Base-by-base conservation (phyloP, 2,797 vertebrate species). In the Acestrorhynchus altus region DNA sequence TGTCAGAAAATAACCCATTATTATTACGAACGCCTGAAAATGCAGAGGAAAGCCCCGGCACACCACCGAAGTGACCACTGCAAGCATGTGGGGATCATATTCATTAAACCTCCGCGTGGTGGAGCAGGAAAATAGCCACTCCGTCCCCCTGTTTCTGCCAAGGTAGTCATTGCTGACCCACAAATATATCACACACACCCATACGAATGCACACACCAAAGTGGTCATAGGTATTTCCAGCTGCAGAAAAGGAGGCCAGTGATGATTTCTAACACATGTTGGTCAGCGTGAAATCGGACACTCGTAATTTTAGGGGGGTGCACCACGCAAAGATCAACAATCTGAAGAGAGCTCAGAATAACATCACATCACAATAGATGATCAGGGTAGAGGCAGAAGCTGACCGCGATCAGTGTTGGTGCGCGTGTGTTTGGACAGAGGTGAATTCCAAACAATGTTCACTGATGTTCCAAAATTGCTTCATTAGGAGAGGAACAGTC, bases 71-170 rank as follows among this genome's bases (percentile, higher is more conserved):
- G 57, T 60, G 88, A 90, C 88, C 90, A 90, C 89, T 87, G 85
- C 86, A 89, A 89, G 87, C 89, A 88, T 83, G 88, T 82, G 88
- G 90, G 87, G 90, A 92, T 91, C 92, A 89, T 88, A 91, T 87
- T 86, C 81, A 87, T 72, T 90, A 93, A 90, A 92, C 87, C 84
- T 89, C 88, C 85, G 86, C 89, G 90, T 81, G 86, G 89, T 85
- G 64, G 84, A 88, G 77, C 86, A 81, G 80, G 81, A 84, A 79
- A 83, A 84, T 76, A 80, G 4, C 83, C 83, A 83, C 78, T 70
- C 85, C 60, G 60, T 63, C 80, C 22, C 71, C 78, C 59, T 84
- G 76, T 79, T 84, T 72, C 81, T 83, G 85, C 67, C 28, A 82
- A 86, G 79, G 64, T 85, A 90, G 87, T 90, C 86, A 91, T 91